Conservation (phyloP, 2,113 vertebrate genomes). For the Oxyruncus cristatus region DNA sequence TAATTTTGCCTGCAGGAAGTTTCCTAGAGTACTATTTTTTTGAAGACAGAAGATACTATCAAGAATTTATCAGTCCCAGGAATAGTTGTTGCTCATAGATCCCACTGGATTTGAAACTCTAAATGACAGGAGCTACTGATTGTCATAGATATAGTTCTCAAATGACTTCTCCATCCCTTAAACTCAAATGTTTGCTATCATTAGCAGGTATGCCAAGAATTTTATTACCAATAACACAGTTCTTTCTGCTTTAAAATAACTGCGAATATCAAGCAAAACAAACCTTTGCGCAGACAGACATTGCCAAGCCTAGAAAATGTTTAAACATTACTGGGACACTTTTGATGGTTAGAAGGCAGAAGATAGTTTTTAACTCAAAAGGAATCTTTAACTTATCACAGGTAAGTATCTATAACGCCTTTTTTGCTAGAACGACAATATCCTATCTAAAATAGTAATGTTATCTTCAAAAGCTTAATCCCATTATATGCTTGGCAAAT, state of each 20-base stretch:
- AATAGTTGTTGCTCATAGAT: not conserved
- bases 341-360: not conserved
- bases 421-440: not conserved
- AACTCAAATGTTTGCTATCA: not conserved
- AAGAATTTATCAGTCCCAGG: not conserved
- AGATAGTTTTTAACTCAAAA: not conserved
- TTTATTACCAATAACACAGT: not conserved
- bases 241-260: not conserved
- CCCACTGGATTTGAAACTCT: not conserved
- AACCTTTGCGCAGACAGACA: not conserved
- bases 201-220: not conserved
- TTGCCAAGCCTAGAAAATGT: not conserved
- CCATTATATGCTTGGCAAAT: not conserved
- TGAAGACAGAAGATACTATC: not conserved
- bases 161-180: not conserved
- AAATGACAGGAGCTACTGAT: not conserved
- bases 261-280: not conserved
- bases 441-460: not conserved
- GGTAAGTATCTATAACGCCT: not conserved
- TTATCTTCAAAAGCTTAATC: not conserved
- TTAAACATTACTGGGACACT: not conserved
- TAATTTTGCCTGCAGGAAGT: not conserved
- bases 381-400: not conserved
- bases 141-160: not conserved
- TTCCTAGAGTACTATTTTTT: not conserved